phyloP scores from a whole-genome alignment of 2,113 vertebrate species.

The Aptenodytes patagonicus region DNA sequence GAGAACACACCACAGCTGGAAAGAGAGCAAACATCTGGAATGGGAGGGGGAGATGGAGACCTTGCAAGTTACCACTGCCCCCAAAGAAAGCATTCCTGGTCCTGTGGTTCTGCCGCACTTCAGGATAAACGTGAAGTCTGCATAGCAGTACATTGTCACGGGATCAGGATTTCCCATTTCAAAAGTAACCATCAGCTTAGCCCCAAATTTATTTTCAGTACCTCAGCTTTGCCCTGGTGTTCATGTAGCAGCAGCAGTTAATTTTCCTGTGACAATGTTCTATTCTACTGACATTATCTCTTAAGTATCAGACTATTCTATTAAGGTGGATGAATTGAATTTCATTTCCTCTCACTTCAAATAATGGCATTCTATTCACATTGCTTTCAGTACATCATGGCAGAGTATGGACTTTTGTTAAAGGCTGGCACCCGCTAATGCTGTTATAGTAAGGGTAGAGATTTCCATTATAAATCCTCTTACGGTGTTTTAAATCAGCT shows the following conservation, averaged over 20 bases:
- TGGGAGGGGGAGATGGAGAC: background rate
- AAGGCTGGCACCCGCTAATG: constrained; percentile 22
- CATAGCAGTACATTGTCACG: background rate
- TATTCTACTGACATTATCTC: constrained; percentile 62
- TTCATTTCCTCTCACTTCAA: constrained; percentile 62
- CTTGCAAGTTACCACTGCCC: background rate
- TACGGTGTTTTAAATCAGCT: constrained; percentile 17
- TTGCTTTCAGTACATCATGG: constrained; percentile 46
- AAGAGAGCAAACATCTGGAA: background rate
- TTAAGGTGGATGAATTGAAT: constrained; percentile 65
- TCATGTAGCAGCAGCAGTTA: constrained; percentile 42
- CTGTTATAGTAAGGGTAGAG: constrained; percentile 50
- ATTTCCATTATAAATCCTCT: constrained; percentile 56
- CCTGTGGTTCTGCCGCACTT: background rate
- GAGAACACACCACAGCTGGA: background rate
- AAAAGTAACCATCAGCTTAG: constrained; percentile 23
- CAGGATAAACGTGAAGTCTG: background rate
- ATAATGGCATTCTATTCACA: constrained; percentile 62
- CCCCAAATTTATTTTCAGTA: constrained; percentile 25
- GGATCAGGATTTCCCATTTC: constrained; percentile 24
- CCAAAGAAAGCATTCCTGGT: background rate
- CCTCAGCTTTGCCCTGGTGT: constrained; percentile 1
- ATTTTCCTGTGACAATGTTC: constrained; percentile 49
- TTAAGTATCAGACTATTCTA: constrained; percentile 57
- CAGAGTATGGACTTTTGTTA: constrained; percentile 41